These are phyloP conservation scores for Sciurus carolinensis DNA, from an alignment of 2,797 vertebrate species.

Conservation along the genomic window DNA sequence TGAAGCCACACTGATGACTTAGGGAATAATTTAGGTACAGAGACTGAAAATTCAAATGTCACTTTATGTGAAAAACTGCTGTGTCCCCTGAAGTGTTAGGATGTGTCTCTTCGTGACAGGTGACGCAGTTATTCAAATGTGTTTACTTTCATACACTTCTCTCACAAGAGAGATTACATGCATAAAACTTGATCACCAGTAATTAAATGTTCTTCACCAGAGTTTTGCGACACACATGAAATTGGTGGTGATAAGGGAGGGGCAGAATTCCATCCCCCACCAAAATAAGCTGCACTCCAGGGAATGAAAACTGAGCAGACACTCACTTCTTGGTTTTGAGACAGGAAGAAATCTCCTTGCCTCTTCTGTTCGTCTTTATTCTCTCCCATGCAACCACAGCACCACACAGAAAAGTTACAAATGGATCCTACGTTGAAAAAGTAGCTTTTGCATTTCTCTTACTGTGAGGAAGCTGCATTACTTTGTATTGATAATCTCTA, in stretches of 20 bases:
- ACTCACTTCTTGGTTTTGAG: not conserved
- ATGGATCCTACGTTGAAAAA: not conserved
- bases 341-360: not conserved
- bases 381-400: not conserved
- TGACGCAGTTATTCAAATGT: not conserved
- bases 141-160: not conserved
- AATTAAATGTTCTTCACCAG: not conserved
- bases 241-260: not conserved
- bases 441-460: not conserved
- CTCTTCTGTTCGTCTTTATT: not conserved
- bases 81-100: not conserved
- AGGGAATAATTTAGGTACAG: not conserved
- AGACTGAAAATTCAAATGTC: not conserved
- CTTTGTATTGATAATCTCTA: not conserved
- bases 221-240: not conserved
- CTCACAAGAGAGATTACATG: not conserved
- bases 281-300: rapidly evolving
- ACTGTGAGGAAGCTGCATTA: not conserved
- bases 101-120: not conserved
- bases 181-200: not conserved
- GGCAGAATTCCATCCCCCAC: not conserved
- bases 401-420: not conserved
- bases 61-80: not conserved
- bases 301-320: not conserved
- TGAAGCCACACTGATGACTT: not conserved